Evolutionary conservation across 2,888 invertebrate species (phyloP).

Genomic region (Tipula lateralis): DNA sequence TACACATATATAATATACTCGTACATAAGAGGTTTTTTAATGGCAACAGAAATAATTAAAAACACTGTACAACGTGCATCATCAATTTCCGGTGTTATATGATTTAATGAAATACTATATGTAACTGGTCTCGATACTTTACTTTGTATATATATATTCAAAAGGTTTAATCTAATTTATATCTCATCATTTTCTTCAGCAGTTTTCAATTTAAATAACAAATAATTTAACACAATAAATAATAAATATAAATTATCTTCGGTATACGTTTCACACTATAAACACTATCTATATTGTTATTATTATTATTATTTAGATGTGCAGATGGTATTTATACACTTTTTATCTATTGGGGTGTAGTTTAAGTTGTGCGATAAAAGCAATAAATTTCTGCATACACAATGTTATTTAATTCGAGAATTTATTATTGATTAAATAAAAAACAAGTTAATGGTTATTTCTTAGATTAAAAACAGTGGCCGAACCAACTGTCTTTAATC

Average conservation of each 20-base stretch:
- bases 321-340: not conserved
- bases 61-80: not conserved
- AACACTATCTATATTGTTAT: not conserved
- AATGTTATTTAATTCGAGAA: too few relatives aligned
- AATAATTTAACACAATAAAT: not conserved
- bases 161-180: not conserved
- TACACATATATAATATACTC: too few relatives aligned
- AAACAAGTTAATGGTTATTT: too few relatives aligned
- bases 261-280: not conserved
- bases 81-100: not conserved
- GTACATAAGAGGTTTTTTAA: not conserved
- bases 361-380: not conserved
- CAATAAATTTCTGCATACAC: not conserved
- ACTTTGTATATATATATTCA: not conserved
- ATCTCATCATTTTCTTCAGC: not conserved
- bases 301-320: not conserved
- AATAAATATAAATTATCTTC: not conserved
- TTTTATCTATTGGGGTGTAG: not conserved
- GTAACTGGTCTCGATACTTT: too few relatives aligned
- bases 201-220: not conserved
- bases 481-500: too few relatives aligned
- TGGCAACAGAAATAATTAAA: not conserved
- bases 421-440: too few relatives aligned
- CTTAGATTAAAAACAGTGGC: too few relatives aligned
- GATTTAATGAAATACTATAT: too few relatives aligned